Evolutionary conservation across 2,888 invertebrate species (phyloP).

Genomic region (Xylophagus ater): DNA sequence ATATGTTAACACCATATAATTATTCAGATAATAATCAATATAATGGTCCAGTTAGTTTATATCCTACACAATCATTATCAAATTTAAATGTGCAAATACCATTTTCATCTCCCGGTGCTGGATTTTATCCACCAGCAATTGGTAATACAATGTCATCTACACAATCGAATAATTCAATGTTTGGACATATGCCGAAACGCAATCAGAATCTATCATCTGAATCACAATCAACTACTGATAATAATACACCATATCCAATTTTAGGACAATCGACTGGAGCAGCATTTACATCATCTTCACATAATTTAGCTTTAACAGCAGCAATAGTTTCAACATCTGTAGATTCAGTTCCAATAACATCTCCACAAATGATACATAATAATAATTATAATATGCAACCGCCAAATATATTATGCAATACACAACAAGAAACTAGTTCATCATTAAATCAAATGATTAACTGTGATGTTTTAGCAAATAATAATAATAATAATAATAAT

Average conservation of each 20-base stretch:
- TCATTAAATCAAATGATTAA: conserved; percentile 19
- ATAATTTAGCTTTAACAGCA: conserved; percentile 69
- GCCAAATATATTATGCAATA: conserved; percentile 16
- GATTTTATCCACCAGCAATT: conserved; percentile 27
- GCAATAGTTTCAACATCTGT: conserved; percentile 59
- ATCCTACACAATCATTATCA: conserved; percentile 41
- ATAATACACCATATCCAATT: conserved; percentile 10
- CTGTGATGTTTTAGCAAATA: conserved; percentile 21
- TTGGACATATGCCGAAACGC: conserved; percentile 6
- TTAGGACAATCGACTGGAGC: conserved; percentile 40
- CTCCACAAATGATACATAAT: conserved; percentile 23
- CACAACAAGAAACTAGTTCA: conserved; percentile 20
- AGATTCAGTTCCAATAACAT: conserved; percentile 28
- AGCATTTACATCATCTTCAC: conserved; percentile 70
- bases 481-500: conserved; percentile 6
- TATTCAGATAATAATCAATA: conserved; percentile 17
- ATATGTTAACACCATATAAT: conserved; percentile 13
- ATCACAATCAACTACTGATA: conserved; percentile 1
- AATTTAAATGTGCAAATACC: conserved; percentile 29
- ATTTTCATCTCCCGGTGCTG: conserved; percentile 50
- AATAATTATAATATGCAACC: conserved; percentile 7
- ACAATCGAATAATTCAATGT: conserved; percentile 11
- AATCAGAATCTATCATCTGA: conserved; percentile 2
- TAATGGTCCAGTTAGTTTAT: conserved; percentile 26
- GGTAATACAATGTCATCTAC: conserved; percentile 12